Conservation (phyloP, 2,888 invertebrate genomes). For the Rhamphomyia laevipes region DNA sequence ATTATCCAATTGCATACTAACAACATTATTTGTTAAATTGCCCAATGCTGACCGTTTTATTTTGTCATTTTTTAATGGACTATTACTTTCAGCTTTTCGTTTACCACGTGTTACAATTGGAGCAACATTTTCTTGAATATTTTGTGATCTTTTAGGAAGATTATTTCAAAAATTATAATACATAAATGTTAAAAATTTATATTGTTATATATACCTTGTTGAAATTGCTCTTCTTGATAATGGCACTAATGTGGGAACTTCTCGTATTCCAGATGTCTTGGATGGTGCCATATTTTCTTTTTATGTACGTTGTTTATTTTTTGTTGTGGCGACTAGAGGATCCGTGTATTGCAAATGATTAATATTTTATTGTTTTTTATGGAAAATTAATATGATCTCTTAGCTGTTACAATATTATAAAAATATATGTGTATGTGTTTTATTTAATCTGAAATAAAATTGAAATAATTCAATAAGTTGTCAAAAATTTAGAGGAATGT, state of each 20-base stretch:
- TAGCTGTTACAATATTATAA: too few relatives aligned
- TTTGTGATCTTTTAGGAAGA: conserved; percentile 17
- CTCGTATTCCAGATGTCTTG: too few relatives aligned
- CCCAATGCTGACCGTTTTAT: conserved; percentile 75
- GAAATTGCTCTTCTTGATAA: not conserved
- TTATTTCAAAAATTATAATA: not conserved
- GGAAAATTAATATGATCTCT: too few relatives aligned
- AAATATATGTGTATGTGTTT: too few relatives aligned
- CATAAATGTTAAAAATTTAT: not conserved
- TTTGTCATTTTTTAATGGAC: conserved; percentile 61
- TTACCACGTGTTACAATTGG: conserved; percentile 41
- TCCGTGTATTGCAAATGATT: too few relatives aligned
- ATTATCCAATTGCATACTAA: conserved; percentile 23
- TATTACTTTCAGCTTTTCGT: conserved; percentile 63
- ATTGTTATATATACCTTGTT: not conserved
- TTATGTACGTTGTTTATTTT: too few relatives aligned
- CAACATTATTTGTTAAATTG: conserved; percentile 60
- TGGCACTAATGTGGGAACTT: not conserved
- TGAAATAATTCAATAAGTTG: too few relatives aligned
- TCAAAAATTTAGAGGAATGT: too few relatives aligned
- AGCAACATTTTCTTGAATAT: conserved; percentile 27
- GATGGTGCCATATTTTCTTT: too few relatives aligned
- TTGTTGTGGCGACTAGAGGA: too few relatives aligned
- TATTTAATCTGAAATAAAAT: too few relatives aligned
- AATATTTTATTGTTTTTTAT: too few relatives aligned